Evolutionary conservation across 2,113 vertebrate species (phyloP).

Genomic region (Origma solitaria): DNA sequence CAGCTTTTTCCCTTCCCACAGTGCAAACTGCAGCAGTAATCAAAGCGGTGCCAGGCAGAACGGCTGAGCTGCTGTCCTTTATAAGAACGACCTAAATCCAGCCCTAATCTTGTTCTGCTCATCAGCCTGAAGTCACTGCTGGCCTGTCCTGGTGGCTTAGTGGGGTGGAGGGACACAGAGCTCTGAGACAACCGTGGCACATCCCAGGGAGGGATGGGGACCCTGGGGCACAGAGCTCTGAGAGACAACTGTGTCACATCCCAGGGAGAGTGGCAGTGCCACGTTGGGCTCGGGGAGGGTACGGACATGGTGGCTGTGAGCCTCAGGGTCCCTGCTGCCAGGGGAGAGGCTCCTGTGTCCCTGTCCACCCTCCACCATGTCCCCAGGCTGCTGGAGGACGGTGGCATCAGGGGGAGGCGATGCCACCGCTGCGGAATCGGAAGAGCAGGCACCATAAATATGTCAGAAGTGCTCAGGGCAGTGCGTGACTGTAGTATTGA

Average conservation of each 20-base stretch:
- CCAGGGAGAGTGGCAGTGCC: rapidly evolving
- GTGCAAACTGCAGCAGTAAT: not conserved
- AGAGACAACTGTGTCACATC: no score
- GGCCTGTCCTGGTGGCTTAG: not conserved
- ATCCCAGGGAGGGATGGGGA: rapidly evolving
- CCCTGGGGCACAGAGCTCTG: not conserved
- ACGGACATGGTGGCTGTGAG: not conserved
- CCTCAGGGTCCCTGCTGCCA: not conserved
- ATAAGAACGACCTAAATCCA: constrained; percentile 30
- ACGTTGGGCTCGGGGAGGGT: rapidly evolving
- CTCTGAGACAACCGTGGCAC: no score
- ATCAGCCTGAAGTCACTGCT: not conserved
- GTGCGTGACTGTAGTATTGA: not conserved
- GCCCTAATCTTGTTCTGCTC: not conserved
- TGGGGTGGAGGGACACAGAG: not conserved
- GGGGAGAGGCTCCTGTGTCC: rapidly evolving
- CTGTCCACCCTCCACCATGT: rapidly evolving
- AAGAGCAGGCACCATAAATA: not conserved
- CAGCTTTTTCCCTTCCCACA: not conserved
- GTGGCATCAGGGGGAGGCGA: not conserved
- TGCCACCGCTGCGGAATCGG: rapidly evolving
- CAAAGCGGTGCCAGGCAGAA: not conserved
- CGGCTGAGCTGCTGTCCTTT: not conserved
- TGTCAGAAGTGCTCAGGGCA: not conserved
- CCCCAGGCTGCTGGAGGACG: not conserved